Base-by-base conservation (phyloP, 2,888 invertebrate genomes). In the Hypomecis atomaria region DNA sequence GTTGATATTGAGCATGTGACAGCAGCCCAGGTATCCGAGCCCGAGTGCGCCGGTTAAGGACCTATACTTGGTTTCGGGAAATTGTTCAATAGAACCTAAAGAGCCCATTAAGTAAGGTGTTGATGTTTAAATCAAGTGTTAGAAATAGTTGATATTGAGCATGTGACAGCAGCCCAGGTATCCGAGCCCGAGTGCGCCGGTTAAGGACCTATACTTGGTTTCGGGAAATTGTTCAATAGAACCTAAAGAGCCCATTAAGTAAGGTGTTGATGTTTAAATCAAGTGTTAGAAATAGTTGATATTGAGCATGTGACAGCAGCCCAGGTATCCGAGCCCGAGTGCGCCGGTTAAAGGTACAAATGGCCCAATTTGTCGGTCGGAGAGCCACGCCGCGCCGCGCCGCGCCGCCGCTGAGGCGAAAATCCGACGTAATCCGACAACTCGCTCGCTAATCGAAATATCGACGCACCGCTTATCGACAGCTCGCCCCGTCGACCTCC, bases 381-480 rank as follows among this genome's bases (percentile, higher is more conserved):
- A 59, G 69, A 66, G 72, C 65, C 69, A 50, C 37, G 5, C 1
- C 38, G 38, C 38, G 75, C 44, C 72, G 70, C 65, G 76, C 70
- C 71, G 74, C 56, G 56, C 33, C 34, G 81, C 77, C 77, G 83
- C 73, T 79, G 87, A 90, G 88, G 91, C 91, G 92, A 89, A 86
- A 92, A 92, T 86, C 92, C 92, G 84, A 71, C 82, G 83, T 92
- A 92, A 92, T 88, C 92, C 92, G 82, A 78, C 80, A 82, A 79
- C 85, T 82, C 82, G 84, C 84, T 77, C 82, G 90, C 91, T 92
- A 92, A 92, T 92, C 91, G 91, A 89, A 90, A 89, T 90, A 91
- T 89, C 88, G 89, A 86, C 89, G 84, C 78, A 75, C 73, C 83
- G 84, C 79, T 86, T 86, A 88, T 88, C 86, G 89, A 85, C 87